Base-by-base conservation (phyloP, 2,113 vertebrate species). In the Leptobrachium ailaonicum region DNA sequence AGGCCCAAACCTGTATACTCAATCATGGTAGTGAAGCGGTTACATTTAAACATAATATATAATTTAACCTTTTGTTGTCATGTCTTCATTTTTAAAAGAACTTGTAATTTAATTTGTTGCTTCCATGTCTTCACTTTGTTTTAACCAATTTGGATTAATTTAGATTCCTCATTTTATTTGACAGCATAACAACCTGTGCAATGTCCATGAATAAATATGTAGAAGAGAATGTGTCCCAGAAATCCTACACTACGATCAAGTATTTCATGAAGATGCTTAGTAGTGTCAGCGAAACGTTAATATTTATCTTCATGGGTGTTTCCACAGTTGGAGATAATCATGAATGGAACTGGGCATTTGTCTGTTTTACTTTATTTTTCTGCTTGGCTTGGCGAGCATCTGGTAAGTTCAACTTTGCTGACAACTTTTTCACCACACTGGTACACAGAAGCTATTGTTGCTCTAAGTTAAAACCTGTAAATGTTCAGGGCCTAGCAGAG, bases 191-290 rank as follows among this genome's bases (percentile, higher is more conserved):
- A 20, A 93, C 93, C 41, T 98, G 98, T 75, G 95, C 97, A 10
- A 94, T 99, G 91, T 97, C 96, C 60, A 99, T 99, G 98, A 98
- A 97, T 86, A 96, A 97, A 86, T 99, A 99, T 0, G 95, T 99
- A 77, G 98, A 99, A 80, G 97, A 98, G 87, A 99, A 99, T 0
- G 95, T 98, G 3, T 98, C 96, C 11, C 96, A 98, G 84, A 96
- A 94, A 53, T 99, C 98, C 53, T 98, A 96, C 85, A 97, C 96
- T 0, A 99, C 98, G 60, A 96, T 99, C 86, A 96, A 96, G 44
- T 97, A 97, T 10, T 96, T 98, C 86, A 91, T 99, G 90, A 99
- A 98, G 90, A 98, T 99, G 98, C 83, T 98, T 2, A 95, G 96
- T 90, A 95, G 95, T 58, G 95, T 99, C 84, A 96, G 97, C 0